phyloP scores from a whole-genome alignment of 2,113 vertebrate genomes.

The Clarias macrocephalus region DNA sequence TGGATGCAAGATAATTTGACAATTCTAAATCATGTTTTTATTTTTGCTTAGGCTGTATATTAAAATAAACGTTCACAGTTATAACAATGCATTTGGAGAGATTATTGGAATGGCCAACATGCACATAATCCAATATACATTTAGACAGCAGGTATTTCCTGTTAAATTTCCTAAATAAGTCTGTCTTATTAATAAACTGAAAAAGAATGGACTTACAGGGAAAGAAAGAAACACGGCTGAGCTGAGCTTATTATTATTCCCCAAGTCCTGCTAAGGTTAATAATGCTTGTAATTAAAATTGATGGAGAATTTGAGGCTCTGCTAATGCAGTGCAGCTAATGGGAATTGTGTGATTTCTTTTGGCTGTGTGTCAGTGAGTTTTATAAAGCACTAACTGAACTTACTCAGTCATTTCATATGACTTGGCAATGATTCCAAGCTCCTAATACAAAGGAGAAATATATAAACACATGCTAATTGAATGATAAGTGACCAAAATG shows the following conservation, averaged over 20 bases:
- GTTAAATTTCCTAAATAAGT: slow-evolving; percentile 66
- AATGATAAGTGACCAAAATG: background rate
- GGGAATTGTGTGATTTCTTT: slow-evolving; percentile 29
- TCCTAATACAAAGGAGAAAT: background rate
- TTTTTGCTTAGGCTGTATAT: no score
- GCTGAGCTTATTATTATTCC: slow-evolving; percentile 46
- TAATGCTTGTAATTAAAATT: slow-evolving; percentile 62
- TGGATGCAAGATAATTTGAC: no score
- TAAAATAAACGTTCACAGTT: no score
- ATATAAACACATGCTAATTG: background rate
- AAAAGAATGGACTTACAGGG: slow-evolving; percentile 25
- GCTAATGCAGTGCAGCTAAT: slow-evolving; percentile 23
- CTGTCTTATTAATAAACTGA: background rate
- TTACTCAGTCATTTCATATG: slow-evolving; percentile 5
- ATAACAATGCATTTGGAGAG: background rate
- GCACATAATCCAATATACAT: background rate
- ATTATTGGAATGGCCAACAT: background rate
- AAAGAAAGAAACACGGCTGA: slow-evolving; percentile 39
- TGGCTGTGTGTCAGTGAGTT: slow-evolving; percentile 36
- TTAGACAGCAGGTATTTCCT: slow-evolving; percentile 63
- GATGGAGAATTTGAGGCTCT: slow-evolving; percentile 43
- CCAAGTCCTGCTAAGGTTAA: slow-evolving; percentile 54
- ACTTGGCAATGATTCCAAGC: background rate
- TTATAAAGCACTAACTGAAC: slow-evolving; percentile 22
- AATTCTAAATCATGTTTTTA: no score